Base-by-base conservation (phyloP, 2,888 invertebrate genomes). In the Allacma fusca region DNA sequence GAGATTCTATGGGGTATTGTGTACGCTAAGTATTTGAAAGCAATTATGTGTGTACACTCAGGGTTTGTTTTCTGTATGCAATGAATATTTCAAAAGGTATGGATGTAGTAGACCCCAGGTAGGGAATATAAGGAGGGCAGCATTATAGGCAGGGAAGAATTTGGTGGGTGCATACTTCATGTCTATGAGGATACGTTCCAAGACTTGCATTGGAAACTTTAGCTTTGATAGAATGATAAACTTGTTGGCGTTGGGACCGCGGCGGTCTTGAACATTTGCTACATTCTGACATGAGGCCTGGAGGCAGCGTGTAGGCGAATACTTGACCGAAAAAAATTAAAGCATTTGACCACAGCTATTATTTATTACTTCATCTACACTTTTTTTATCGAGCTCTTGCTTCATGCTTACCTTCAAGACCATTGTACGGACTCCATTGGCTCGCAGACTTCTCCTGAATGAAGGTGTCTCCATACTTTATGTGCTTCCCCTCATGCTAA, bases 331-430 rank as follows among this genome's bases (percentile, higher is more conserved):
- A 62, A 62, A 62, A 62, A 62, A 62, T 16, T 23, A 62, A 62
- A 62, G 62, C 62, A 62, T 68, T 34, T 68, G 68, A 68, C 68
- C 68, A 68, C 34, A 23, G 7, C 23, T 24, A 71, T 59, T 50
- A 71, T 57, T 71, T 76, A 76, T 76, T 64, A 71, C 70, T 70
- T 76, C 64, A 76, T 76, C 64, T 62, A 71, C 50, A 57, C 50
- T 29, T 29, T 50, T 26, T 62, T 57, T 50, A 7, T 24, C 26
- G 1, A 24, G 23, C 13, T 62, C 16, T 7, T 21, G 23, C 62
- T 62, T 26, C 12, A 23, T 19, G 50, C 19, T 16, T 50, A 50
- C 5, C 50, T 50, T 50, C 9, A 12, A 5, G 50, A 9, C 19
- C 50, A 50, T 12, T 50, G 50, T 50, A 2, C n/a, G 5, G 5